phyloP scores from a whole-genome alignment of 2,888 invertebrate genomes.

The Drosophila anomalata region DNA sequence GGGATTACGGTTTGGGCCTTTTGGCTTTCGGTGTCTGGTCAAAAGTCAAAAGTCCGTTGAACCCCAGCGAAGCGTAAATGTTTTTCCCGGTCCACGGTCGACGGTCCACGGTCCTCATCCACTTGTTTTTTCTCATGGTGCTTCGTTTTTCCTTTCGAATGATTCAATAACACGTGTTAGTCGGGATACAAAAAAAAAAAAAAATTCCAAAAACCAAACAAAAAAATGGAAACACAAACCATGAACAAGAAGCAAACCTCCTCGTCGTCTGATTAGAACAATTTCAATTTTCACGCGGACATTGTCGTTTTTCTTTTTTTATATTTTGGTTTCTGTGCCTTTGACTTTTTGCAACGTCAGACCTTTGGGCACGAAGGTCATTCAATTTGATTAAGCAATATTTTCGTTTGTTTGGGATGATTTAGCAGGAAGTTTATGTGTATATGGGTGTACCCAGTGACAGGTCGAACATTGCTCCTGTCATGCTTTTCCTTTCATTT shows the following conservation, averaged over 20 bases:
- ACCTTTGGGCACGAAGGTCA: slow-evolving; percentile 51
- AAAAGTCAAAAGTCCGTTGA: slow-evolving; percentile 69
- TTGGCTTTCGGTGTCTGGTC: slow-evolving; percentile 43
- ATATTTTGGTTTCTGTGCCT: slow-evolving; percentile 24
- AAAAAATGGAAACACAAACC: slow-evolving; percentile 4
- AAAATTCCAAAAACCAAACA: not conserved
- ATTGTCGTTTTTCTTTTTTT: slow-evolving; percentile 40
- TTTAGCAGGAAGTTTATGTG: slow-evolving; percentile 70
- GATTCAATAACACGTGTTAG: slow-evolving; percentile 51
- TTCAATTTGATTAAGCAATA: slow-evolving; percentile 70
- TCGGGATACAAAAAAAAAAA: slow-evolving; percentile 19
- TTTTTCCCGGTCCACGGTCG: slow-evolving; percentile 40
- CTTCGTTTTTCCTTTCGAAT: slow-evolving; percentile 32
- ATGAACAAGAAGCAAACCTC: slow-evolving; percentile 20
- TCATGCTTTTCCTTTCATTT: slow-evolving; percentile 44
- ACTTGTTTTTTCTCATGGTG: slow-evolving; percentile 16
- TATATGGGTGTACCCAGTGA: slow-evolving; percentile 27
- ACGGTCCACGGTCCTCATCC: slow-evolving; percentile 8
- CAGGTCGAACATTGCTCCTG: slow-evolving; percentile 43
- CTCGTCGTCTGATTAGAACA: slow-evolving; percentile 63
- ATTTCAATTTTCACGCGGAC: slow-evolving; percentile 74
- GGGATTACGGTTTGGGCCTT: slow-evolving; percentile 29
- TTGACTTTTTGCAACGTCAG: slow-evolving; percentile 46
- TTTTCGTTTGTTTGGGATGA: slow-evolving; percentile 67
- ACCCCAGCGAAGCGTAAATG: slow-evolving; percentile 66